Base-by-base conservation (phyloP, 23 tunicate genomes). In the Aplidium turbinatum region DNA sequence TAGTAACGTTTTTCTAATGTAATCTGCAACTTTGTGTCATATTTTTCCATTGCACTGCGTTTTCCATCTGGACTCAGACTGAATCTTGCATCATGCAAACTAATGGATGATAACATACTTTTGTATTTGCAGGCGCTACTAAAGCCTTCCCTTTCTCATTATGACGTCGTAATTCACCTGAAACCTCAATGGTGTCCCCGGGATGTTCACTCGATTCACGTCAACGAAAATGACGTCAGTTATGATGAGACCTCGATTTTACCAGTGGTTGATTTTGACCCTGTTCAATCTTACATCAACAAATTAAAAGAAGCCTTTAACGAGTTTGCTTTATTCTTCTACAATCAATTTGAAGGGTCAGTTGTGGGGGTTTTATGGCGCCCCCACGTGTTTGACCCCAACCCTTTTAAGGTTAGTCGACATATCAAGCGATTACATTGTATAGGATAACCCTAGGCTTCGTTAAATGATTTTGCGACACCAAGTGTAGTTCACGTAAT, bases 311-410 rank as follows among this genome's bases (percentile, higher is more conserved):
- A 54, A 3, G 76, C 80, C 21, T 91, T 67, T 62, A 35, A 78
- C 32, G 90, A 91, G 31, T 50, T 82, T 25, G 97, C 97, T 31
- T 31, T 83, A 57, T 91, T 91, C 58, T 91, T 91, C 47, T 65
- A 83, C 67, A 72, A 91, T 65, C 22, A 6, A 18, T 67, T 66
- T 46, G 84, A 78, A 6, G 69, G 76, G 31, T 47, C 62, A 20
- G 78, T 57, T 18, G 74, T 91, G 35, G 97, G 85, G 0, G 91
- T 84, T 11, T 56, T 84, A 21, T 91, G 97, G 97, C 73, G 75
- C 21, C 86, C 86, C 0, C 33, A 38, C 19, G 84, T 77, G 1
- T 77, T 77, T 45, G 31, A 82, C 35, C 72, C 82, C n/a, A 52
- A 21, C 13, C 71, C 57, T 1, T 82, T 82, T 31, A 81, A 88